Evolutionary conservation across 2,797 vertebrate species (phyloP).

Genomic region (Thalassophryne amazonica): DNA sequence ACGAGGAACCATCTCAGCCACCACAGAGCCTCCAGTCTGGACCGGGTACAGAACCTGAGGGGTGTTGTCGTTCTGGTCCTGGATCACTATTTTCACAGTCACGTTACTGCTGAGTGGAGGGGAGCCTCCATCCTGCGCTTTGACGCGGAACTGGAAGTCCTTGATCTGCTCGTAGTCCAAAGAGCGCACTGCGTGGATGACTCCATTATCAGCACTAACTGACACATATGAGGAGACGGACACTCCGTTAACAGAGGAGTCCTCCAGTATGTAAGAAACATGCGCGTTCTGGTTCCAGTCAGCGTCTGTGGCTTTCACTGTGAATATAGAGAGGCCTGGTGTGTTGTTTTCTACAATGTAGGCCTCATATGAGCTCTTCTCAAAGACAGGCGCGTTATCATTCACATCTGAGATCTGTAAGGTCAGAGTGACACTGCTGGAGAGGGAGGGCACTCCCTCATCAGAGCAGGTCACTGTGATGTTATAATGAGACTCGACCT

Average conservation of each 20-base stretch:
- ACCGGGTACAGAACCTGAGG: conserved; percentile 37
- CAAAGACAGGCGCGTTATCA: conserved; percentile 75
- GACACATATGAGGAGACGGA: conserved; percentile 52
- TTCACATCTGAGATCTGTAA: conserved; percentile 75
- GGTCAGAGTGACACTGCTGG: conserved; percentile 62
- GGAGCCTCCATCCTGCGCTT: conserved; percentile 59
- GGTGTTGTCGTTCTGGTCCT: conserved; percentile 70
- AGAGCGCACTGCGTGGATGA: conserved; percentile 64
- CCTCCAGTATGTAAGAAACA: conserved; percentile 59
- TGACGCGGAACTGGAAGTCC: conserved; percentile 17
- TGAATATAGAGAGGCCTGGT: conserved; percentile 65
- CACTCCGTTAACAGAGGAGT: conserved; percentile 45
- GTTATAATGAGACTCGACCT: conserved; percentile 49
- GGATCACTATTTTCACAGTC: conserved; percentile 46
- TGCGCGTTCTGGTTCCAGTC: no score
- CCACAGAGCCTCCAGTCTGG: conserved; percentile 47
- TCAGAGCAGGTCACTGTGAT: conserved; percentile 62
- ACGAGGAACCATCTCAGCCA: conserved; percentile 78
- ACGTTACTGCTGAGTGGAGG: conserved; percentile 61
- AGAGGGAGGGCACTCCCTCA: conserved; percentile 60
- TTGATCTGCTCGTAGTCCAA: conserved; percentile 77
- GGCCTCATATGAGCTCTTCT: conserved; percentile 51
- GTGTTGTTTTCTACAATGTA: conserved; percentile 70
- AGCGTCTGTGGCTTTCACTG: conserved; percentile 58
- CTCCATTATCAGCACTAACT: conserved; percentile 53